Percentiles rank a stretch among this genome's conserved stretches.
phyloP scores from a whole-genome alignment of 2,888 invertebrate species.

The Clivina fossor region DNA sequence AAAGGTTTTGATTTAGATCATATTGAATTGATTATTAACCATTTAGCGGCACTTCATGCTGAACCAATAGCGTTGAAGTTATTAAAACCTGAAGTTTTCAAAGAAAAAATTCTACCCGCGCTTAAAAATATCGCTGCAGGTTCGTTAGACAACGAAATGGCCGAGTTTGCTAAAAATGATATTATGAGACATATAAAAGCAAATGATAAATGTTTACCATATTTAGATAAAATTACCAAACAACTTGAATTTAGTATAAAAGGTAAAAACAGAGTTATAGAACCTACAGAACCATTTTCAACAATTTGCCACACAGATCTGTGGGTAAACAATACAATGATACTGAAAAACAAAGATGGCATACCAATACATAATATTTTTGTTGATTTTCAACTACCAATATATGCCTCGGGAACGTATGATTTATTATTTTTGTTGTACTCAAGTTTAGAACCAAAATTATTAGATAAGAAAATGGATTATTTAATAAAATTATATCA shows the following conservation, averaged over 20 bases:
- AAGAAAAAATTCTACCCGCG: constrained; percentile 52
- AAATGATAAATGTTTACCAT: constrained; percentile 36
- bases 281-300: constrained; percentile 55
- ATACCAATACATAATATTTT: constrained; percentile 58
- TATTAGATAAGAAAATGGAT: constrained; percentile 54
- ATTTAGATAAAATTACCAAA: constrained; percentile 29
- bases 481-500: constrained; percentile 59
- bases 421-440: constrained; percentile 61
- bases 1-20: constrained; percentile 57
- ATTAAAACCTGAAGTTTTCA: constrained; percentile 53
- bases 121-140: constrained; percentile 46
- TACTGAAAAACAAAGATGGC: constrained; percentile 53
- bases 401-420: constrained; percentile 56
- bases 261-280: constrained; percentile 41
- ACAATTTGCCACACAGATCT: constrained; percentile 61
- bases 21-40: constrained; percentile 53
- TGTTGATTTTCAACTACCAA: constrained; percentile 61
- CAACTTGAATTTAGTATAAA: constrained; percentile 33
- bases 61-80: constrained; percentile 59
- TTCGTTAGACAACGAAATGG: constrained; percentile 46
- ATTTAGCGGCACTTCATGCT: constrained; percentile 61
- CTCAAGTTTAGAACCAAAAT: constrained; percentile 55
- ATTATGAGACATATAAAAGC: constrained; percentile 38
- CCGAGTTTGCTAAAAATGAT: constrained; percentile 44
- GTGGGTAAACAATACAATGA: constrained; percentile 65